A percentile compares a stretch with the other conserved stretches of the same genome.
phyloP scores from a whole-genome alignment of 2,888 invertebrate species.

The Kuschelorhynchus macadamiae region DNA sequence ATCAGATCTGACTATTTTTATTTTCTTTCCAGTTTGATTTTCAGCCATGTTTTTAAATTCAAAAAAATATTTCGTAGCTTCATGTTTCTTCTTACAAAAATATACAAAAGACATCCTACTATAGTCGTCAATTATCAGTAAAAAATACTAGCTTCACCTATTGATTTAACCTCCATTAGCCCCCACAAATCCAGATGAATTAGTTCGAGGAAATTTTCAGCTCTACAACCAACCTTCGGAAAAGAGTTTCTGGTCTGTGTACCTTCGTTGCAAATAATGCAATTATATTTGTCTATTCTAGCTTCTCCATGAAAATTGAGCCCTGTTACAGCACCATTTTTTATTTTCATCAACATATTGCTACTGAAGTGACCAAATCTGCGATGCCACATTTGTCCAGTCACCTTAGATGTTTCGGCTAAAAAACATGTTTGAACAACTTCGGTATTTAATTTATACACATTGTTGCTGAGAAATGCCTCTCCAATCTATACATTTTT shows the following conservation, averaged over 20 bases:
- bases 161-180: slow-evolving; percentile 9
- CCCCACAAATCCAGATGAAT: slow-evolving; percentile 19
- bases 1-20: no score
- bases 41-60: slow-evolving; percentile 14
- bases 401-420: not conserved
- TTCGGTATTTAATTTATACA: not conserved
- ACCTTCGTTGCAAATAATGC: slow-evolving; percentile 15
- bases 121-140: not conserved
- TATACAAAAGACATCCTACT: slow-evolving; percentile 17
- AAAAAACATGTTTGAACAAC: not conserved
- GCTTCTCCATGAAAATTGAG: slow-evolving; percentile 15
- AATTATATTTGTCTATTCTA: slow-evolving; percentile 15
- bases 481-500: not conserved
- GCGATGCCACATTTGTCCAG: not conserved
- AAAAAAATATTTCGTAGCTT: slow-evolving; percentile 9
- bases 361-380: not conserved
- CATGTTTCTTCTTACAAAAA: slow-evolving; percentile 4
- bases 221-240: slow-evolving; percentile 9
- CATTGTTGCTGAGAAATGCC: not conserved
- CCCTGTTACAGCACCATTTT: slow-evolving; percentile 4
- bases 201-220: slow-evolving; percentile 15
- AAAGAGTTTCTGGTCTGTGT: slow-evolving; percentile 14
- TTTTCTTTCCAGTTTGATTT: no score
- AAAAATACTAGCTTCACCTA: not conserved
- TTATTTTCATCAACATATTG: not conserved